phyloP scores from a whole-genome alignment of 2,797 vertebrate species.

The Alca torda region DNA sequence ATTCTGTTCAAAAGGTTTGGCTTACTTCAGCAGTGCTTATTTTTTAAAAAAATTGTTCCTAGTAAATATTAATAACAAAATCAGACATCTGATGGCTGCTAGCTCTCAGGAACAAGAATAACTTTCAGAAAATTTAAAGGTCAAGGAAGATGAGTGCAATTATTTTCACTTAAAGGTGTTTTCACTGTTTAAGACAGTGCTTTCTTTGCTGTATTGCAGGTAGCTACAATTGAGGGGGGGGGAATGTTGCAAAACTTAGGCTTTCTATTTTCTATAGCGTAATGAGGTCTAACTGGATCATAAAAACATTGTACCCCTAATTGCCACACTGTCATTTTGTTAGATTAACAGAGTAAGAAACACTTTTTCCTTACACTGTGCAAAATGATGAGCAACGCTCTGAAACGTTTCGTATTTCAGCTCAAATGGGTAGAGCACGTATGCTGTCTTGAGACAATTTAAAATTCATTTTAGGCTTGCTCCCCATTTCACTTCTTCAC shows the following conservation, averaged over 20 bases:
- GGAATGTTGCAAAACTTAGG: background rate
- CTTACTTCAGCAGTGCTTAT: background rate
- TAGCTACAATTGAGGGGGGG: background rate
- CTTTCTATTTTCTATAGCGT: background rate
- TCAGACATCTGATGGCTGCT: background rate
- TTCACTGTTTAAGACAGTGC: background rate
- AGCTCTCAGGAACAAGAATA: background rate
- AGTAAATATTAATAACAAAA: constrained; percentile 20
- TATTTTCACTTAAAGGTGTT: constrained; percentile 15
- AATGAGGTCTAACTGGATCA: constrained; percentile 16
- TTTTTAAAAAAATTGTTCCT: background rate
- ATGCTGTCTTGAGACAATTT: background rate
- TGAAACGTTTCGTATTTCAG: background rate
- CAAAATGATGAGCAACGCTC: background rate
- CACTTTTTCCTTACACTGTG: background rate
- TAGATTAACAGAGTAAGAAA: constrained; percentile 16
- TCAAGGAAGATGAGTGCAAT: constrained; percentile 27
- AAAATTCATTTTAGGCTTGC: background rate
- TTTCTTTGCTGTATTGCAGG: background rate
- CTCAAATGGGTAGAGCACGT: background rate
- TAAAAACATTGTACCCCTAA: constrained; percentile 50
- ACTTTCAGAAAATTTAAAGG: constrained; percentile 24
- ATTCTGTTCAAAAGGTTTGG: constrained; percentile 1
- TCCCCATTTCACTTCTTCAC: background rate
- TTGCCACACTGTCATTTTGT: constrained; percentile 53